A percentile compares a stretch with the other conserved stretches of the same genome.
These are phyloP conservation scores for Drosophila athabasca DNA, from an alignment of 1,140 invertebrate species.

Conservation along the genomic window DNA sequence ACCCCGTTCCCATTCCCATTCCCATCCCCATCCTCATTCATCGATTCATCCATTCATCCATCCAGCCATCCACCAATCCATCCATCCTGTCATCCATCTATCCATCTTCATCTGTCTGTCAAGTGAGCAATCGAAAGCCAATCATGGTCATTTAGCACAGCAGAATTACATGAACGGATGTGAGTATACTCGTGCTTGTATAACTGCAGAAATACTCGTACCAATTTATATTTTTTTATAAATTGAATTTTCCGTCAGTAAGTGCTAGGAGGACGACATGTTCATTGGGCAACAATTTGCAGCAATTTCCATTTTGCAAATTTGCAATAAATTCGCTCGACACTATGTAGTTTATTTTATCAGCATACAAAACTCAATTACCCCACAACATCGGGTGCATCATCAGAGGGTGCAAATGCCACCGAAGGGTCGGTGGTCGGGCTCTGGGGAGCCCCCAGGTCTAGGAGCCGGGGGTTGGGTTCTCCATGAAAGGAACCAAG, in stretches of 20 bases:
- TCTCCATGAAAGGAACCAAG: no score
- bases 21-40: no score
- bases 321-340: constrained; percentile 59
- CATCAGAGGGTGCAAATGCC: neutral
- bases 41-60: neutral
- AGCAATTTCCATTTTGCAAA: constrained; percentile 60
- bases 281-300: constrained; percentile 46
- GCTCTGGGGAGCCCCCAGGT: no score
- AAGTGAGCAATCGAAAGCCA: constrained; percentile 47
- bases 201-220: constrained; percentile 20
- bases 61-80: neutral
- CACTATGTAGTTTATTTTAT: constrained; percentile 59
- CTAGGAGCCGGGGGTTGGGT: no score
- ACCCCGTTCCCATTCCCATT: no score
- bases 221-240: constrained; percentile 43
- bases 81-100: constrained; percentile 9
- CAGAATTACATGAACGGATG: constrained; percentile 27
- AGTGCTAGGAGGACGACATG: constrained; percentile 26
- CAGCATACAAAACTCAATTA: constrained; percentile 57
- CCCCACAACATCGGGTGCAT: neutral
- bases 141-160: constrained; percentile 52
- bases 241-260: constrained; percentile 58
- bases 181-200: neutral
- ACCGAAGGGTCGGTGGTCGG: no score
- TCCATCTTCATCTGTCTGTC: constrained; percentile 45